Evolutionary conservation across 2,888 invertebrate genomes (phyloP).

Genomic region (Mesopsocus fuscifrons): DNA sequence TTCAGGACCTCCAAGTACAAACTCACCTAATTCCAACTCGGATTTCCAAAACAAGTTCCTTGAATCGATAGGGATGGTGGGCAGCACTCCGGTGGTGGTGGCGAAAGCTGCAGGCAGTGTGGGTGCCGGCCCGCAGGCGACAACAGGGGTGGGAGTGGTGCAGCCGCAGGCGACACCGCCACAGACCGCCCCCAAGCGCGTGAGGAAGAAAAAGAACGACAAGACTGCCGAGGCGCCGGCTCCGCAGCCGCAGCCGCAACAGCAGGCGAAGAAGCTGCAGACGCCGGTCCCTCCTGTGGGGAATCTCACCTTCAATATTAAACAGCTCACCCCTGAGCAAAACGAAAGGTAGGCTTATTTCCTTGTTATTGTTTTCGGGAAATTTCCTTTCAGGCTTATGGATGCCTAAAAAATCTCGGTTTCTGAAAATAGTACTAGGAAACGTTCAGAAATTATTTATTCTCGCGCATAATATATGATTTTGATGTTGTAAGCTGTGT

Average conservation of each 20-base stretch:
- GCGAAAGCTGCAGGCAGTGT: conserved; percentile 1
- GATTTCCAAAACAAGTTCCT: conserved; percentile 5
- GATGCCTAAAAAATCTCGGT: too few relatives aligned
- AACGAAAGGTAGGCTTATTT: neutral
- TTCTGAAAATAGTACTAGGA: too few relatives aligned
- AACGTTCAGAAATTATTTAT: too few relatives aligned
- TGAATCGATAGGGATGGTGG: conserved; percentile 4
- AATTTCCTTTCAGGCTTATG: too few relatives aligned
- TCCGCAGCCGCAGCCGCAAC: neutral
- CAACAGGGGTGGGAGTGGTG: neutral
- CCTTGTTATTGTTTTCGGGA: too few relatives aligned
- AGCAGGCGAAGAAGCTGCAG: neutral
- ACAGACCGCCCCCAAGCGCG: neutral
- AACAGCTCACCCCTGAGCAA: conserved; percentile 5
- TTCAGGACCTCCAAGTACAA: neutral
- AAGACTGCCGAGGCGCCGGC: neutral
- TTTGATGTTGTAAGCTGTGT: too few relatives aligned
- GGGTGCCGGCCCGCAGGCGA: neutral
- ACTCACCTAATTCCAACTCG: neutral
- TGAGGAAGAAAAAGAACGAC: neutral
- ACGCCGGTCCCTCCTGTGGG: neutral
- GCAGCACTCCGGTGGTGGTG: neutral
- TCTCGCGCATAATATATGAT: too few relatives aligned
- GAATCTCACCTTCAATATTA: conserved; percentile 3
- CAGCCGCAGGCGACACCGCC: neutral